phyloP scores from a whole-genome alignment of 2,888 invertebrate genomes.

The Meta bourneti region DNA sequence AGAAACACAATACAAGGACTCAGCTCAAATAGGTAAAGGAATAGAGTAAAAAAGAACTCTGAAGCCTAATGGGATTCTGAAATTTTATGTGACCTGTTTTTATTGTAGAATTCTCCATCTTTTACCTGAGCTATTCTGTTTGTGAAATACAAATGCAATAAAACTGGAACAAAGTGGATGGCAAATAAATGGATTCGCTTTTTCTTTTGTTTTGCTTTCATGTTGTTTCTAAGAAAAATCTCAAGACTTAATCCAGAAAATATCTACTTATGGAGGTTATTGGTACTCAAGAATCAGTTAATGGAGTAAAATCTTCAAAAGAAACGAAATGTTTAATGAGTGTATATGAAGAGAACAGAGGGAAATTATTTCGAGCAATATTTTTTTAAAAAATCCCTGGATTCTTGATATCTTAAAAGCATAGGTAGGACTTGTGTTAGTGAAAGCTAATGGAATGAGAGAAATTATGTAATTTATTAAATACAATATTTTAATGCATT shows the following conservation, averaged over 20 bases:
- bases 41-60: background rate
- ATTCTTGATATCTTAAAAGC: too few species aligned
- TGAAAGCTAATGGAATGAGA: too few species aligned
- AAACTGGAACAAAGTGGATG: background rate
- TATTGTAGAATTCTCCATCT: background rate
- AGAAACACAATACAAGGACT: background rate
- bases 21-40: background rate
- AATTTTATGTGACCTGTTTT: background rate
- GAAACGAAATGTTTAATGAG: too few species aligned
- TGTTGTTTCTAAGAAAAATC: background rate
- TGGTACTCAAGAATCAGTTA: too few species aligned
- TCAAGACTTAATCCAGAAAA: background rate
- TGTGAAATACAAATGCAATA: background rate
- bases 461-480: too few species aligned
- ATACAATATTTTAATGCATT: too few species aligned
- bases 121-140: background rate
- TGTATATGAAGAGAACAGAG: too few species aligned
- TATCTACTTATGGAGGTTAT: background rate
- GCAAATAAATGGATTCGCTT: background rate
- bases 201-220: background rate
- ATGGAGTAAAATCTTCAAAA: too few species aligned
- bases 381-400: too few species aligned
- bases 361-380: too few species aligned
- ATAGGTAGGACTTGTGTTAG: too few species aligned
- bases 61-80: background rate